Conservation (phyloP, 2,113 vertebrate genomes). For the Micronycteris hirsuta region DNA sequence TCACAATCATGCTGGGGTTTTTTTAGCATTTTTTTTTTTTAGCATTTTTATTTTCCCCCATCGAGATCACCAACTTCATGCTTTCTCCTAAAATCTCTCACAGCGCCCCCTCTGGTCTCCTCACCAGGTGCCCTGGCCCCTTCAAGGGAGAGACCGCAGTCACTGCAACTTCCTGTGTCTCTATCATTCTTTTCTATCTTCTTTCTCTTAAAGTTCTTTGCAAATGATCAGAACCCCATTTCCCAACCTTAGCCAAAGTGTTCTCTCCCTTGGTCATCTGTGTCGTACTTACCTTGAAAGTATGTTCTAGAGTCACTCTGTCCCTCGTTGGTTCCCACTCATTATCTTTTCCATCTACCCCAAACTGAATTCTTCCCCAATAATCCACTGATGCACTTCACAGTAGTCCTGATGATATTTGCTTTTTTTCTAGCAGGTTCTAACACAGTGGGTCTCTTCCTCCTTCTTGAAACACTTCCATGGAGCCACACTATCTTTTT, state of each 20-base stretch:
- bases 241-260: not conserved
- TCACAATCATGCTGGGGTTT: not conserved
- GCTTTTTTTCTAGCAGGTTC: not conserved
- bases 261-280: not conserved
- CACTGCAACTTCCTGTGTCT: not conserved
- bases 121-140: not conserved
- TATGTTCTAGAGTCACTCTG: not conserved
- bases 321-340: not conserved
- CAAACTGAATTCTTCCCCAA: not conserved
- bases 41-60: not conserved
- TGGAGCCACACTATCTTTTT: not conserved
- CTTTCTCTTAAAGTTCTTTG: not conserved
- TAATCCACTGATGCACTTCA: not conserved
- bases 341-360: not conserved
- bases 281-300: not conserved
- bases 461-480: not conserved
- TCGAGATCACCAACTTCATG: not conserved
- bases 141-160: not conserved
- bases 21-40: not conserved
- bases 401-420: not conserved
- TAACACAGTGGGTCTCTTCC: not conserved
- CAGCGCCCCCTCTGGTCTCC: not conserved
- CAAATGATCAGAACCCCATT: not conserved
- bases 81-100: not conserved
- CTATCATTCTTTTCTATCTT: not conserved